Base-by-base conservation (phyloP, 2,888 invertebrate species). In the Drosophila mimica region DNA sequence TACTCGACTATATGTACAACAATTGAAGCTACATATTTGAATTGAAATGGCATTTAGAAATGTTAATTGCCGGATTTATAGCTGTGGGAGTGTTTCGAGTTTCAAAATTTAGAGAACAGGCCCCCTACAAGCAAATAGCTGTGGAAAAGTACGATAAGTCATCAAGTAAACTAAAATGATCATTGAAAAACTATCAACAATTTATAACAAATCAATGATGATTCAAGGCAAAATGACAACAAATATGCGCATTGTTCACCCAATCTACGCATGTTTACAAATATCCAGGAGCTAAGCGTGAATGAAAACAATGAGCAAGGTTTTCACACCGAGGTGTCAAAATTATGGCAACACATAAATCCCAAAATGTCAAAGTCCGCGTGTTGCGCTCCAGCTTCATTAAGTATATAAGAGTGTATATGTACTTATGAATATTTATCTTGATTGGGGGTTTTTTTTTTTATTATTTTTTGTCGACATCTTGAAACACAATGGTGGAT, bases 301-400 rank as follows among this genome's bases (percentile, higher is more conserved):
- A 56, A 53, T 28, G 43, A 58, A 65, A 66, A 78, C 71, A 72
- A 68, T 58, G 57, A 36, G 46, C 89, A 89, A 82, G 90, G 81
- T 81, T 76, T 89, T 89, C 83, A 64, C 86, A 85, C 83, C 65
- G 52, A 75, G 70, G 85, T 86, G 89, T 58, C 75, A 89, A 74
- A 83, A 48, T 52, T 60, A 40, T 53, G 64, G 56, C 60, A 63
- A 70, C 60, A 63, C 49, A 38, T n/a, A 56, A 31, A 17, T 15
- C 28, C 33, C 62, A 79, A 73, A 46, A 77, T 84, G 82, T 87
- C 84, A 86, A 86, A 85, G 72, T 72, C 60, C 59, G 66, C 28
- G 20, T 25, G 36, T 52, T 49, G 46, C 17, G 59, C 57, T 63
- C 36, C 56, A 46, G 34, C 43, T 65, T 38, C 11, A 58, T 33